Evolutionary conservation across 1,140 invertebrate genomes (phyloP).

Genomic region (Ceratina calcarata): DNA sequence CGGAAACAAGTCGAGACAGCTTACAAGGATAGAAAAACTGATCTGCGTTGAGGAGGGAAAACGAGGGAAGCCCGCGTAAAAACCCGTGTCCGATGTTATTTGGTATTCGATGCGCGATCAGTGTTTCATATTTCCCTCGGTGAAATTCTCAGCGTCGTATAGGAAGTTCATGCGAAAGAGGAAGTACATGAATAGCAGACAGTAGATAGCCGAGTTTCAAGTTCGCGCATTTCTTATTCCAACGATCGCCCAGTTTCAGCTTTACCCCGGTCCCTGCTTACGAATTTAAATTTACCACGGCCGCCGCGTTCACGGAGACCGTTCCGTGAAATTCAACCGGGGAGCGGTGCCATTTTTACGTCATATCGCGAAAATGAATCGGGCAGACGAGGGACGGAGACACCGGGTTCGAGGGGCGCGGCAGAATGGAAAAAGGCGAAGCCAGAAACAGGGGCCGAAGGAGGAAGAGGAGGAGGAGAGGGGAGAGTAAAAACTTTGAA

Average conservation of each 20-base stretch:
- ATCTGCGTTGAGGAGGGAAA: no score
- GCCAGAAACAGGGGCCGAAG: neutral
- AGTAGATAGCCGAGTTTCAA: neutral
- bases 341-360: constrained; percentile 33
- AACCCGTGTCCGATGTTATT: neutral
- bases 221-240: constrained; percentile 28
- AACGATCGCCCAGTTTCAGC: constrained; percentile 3
- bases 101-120: constrained; percentile 6
- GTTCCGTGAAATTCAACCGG: constrained; percentile 19
- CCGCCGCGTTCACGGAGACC: neutral
- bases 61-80: no score
- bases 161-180: no score
- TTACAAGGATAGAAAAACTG: no score
- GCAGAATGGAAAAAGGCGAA: neutral
- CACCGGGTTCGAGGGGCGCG: no score
- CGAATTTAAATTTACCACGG: constrained; percentile 37
- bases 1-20: no score
- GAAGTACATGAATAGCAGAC: no score
- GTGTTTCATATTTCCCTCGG: neutral
- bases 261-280: neutral
- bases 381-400: neutral
- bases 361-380: constrained; percentile 35
- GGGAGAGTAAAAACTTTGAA: constrained; percentile 34
- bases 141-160: neutral
- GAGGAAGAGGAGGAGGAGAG: neutral